These are phyloP conservation scores for Semibalanus balanoides DNA, from an alignment of 1,140 invertebrate species.

Conservation along the genomic window DNA sequence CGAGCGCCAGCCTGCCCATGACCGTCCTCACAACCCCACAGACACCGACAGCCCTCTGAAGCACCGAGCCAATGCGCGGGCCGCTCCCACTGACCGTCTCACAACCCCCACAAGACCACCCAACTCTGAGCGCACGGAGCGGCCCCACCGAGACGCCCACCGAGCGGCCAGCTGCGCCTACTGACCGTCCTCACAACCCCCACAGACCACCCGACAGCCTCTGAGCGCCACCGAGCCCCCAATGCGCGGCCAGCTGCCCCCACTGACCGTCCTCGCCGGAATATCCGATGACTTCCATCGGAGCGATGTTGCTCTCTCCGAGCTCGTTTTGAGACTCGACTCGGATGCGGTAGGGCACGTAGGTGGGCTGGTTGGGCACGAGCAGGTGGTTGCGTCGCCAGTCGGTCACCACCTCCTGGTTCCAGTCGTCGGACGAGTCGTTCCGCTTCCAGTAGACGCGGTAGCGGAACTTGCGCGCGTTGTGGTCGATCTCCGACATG, in stretches of 20 bases:
- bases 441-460: conserved; percentile 55
- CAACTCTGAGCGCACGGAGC: not conserved
- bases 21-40: too few relatives aligned
- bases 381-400: conserved; percentile 51
- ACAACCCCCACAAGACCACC: not conserved
- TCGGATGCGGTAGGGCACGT: conserved; percentile 77
- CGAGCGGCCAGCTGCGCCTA: not conserved
- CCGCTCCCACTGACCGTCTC: not conserved
- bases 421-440: conserved; percentile 47
- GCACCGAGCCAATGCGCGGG: too few relatives aligned
- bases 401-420: conserved; percentile 53
- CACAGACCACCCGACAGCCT: not conserved
- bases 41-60: too few relatives aligned
- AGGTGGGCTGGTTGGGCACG: conserved; percentile 76
- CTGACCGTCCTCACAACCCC: not conserved
- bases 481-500: conserved; percentile 93
- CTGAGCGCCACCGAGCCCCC: too few relatives aligned
- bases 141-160: not conserved
- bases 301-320: conserved; percentile 70
- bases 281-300: conserved; percentile 69
- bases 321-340: conserved; percentile 79
- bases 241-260: too few relatives aligned
- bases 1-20: too few relatives aligned
- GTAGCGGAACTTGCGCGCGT: conserved; percentile 85
- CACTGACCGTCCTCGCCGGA: conserved; percentile 80